A percentile compares a stretch with the other conserved stretches of the same genome.
Evolutionary conservation across 2,797 vertebrate genomes (phyloP).

Genomic region (Eulemur mongoz): DNA sequence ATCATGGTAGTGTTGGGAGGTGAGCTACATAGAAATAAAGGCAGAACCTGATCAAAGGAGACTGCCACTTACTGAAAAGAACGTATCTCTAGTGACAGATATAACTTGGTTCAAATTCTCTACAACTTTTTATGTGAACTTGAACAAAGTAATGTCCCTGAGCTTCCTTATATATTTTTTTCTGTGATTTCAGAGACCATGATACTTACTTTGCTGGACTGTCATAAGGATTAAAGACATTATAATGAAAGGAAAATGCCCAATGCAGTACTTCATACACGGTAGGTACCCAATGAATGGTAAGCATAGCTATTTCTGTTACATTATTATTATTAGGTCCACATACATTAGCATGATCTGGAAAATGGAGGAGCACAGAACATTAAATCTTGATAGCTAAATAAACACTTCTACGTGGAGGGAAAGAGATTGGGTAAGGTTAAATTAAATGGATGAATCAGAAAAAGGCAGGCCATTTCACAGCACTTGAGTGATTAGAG

Average conservation of each 20-base stretch:
- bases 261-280: neutral
- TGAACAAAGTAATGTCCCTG: neutral
- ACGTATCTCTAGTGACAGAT: neutral
- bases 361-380: neutral
- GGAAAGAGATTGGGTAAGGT: neutral
- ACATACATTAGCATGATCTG: neutral
- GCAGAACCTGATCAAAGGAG: neutral
- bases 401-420: neutral
- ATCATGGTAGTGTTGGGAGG: neutral
- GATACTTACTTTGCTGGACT: neutral
- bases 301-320: neutral
- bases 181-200: neutral
- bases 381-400: neutral
- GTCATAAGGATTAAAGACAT: neutral
- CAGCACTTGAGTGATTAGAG: neutral
- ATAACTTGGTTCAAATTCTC: neutral
- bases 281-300: neutral
- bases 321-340: neutral
- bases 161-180: neutral
- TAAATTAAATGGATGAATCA: neutral
- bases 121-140: neutral
- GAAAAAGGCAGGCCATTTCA: neutral
- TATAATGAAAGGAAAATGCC: neutral
- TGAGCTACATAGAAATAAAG: neutral
- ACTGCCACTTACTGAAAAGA: neutral